Percentiles rank a stretch among this genome's conserved stretches.
phyloP scores from a whole-genome alignment of 1,140 invertebrate genomes.

The Brachionus paranguensis region DNA sequence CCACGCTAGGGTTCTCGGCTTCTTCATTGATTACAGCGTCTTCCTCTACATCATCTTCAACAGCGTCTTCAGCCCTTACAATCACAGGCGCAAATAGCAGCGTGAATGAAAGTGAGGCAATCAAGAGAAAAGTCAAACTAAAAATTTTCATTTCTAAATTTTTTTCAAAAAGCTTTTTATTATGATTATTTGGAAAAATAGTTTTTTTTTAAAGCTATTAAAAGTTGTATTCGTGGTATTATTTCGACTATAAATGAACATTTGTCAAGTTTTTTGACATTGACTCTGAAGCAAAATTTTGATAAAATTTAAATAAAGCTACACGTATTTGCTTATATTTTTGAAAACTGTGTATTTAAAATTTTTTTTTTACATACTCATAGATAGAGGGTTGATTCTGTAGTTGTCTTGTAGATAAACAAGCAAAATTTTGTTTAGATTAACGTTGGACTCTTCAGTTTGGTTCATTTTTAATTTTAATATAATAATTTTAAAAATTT shows the following conservation, averaged over 20 bases:
- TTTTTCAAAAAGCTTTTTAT: neutral
- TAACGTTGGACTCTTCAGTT: neutral
- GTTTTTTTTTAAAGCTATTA: neutral
- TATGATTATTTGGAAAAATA: neutral
- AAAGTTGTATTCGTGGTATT: constrained; percentile 34
- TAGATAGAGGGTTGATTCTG: neutral
- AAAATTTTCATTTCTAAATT: constrained; percentile 30
- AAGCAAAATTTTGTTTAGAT: neutral
- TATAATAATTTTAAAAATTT: too few relatives aligned
- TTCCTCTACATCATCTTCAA: neutral
- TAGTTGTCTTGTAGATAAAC: neutral
- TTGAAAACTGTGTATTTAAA: neutral
- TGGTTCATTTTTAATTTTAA: too few relatives aligned
- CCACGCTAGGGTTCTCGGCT: neutral
- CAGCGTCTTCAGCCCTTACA: neutral
- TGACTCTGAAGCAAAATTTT: neutral
- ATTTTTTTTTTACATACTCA: neutral
- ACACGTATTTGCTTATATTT: constrained; percentile 4
- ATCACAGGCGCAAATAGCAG: neutral
- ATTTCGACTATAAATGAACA: constrained; percentile 20
- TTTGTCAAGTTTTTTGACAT: constrained; percentile 39
- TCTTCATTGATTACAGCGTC: constrained; percentile 32
- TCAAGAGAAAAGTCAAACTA: neutral
- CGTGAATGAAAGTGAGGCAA: neutral
- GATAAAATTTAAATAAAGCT: neutral